phyloP scores from a whole-genome alignment of 37 sponge, comb jelly and placozoan genomes.

The Dysidea cf. avara region DNA sequence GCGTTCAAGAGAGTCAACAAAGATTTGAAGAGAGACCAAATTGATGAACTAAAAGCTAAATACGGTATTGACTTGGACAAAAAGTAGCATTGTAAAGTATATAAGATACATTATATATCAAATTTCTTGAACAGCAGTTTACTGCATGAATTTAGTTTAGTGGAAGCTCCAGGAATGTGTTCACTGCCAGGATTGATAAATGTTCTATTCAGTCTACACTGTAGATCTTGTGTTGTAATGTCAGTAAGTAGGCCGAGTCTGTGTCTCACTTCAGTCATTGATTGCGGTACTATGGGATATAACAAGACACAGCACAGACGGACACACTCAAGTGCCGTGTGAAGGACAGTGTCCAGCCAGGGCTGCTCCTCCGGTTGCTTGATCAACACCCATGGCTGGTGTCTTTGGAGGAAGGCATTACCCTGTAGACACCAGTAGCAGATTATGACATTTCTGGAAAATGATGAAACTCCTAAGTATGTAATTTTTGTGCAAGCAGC shows the following conservation, averaged over 20 bases:
- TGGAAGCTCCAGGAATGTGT: too few relatives aligned
- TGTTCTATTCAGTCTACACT: neutral
- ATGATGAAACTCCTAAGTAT: too few relatives aligned
- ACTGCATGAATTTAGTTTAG: too few relatives aligned
- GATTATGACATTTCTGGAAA: too few relatives aligned
- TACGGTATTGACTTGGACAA: slow-evolving; percentile 95
- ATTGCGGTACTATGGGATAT: slow-evolving; percentile 59
- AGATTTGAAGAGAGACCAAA: slow-evolving; percentile 89
- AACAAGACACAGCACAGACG: slow-evolving; percentile 54
- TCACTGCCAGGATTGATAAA: too few relatives aligned
- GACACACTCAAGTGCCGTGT: slow-evolving; percentile 48
- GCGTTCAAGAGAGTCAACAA: slow-evolving; percentile 95
- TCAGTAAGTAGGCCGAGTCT: slow-evolving; percentile 29
- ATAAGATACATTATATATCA: too few relatives aligned
- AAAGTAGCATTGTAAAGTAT: too few relatives aligned
- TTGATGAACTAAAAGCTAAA: slow-evolving; percentile 91
- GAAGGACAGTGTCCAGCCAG: slow-evolving; percentile 41
- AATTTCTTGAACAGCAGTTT: too few relatives aligned
- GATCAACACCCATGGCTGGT: slow-evolving; percentile 71
- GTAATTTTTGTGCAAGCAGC: too few relatives aligned
- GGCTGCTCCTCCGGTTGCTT: slow-evolving; percentile 27
- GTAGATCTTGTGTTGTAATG: neutral
- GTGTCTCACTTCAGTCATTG: slow-evolving; percentile 10
- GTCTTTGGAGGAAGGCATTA: slow-evolving; percentile 48
- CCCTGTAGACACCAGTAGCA: slow-evolving; percentile 36